Percentiles rank a stretch among this genome's conserved stretches.
Evolutionary conservation across 2,888 invertebrate genomes (phyloP).

Genomic region (Caenorhabditis doughertyi): DNA sequence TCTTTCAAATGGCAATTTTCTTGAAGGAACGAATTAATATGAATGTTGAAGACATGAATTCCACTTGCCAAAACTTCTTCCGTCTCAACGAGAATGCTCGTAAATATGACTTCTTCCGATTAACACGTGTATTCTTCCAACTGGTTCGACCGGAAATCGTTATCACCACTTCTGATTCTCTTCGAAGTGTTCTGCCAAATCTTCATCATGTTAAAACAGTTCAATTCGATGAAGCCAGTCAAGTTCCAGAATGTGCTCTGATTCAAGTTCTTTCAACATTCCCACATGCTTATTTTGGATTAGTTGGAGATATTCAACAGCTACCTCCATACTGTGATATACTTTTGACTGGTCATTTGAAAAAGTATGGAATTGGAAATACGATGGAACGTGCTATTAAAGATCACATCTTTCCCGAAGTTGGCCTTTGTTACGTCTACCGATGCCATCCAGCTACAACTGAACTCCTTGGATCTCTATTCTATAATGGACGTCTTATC

Average conservation of each 20-base stretch:
- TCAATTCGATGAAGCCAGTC: constrained; percentile 44
- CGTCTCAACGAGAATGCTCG: neutral
- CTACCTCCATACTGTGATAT: constrained; percentile 20
- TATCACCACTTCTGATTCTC: constrained; percentile 23
- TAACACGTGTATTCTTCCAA: neutral
- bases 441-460: constrained; percentile 33
- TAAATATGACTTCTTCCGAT: neutral
- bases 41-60: constrained; percentile 5
- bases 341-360: neutral
- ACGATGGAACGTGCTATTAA: constrained; percentile 21
- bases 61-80: neutral
- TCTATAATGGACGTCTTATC: neutral
- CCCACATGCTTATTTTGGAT: constrained; percentile 16
- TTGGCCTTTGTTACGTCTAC: constrained; percentile 8
- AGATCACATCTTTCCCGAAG: constrained; percentile 5
- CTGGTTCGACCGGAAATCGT: constrained; percentile 1
- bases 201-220: neutral
- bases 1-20: neutral
- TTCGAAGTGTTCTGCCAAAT: neutral
- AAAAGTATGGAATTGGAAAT: constrained; percentile 26
- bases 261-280: constrained; percentile 2
- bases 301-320: constrained; percentile 35
- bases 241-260: constrained; percentile 29
- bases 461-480: constrained; percentile 1
- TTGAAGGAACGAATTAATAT: neutral